Evolutionary conservation across 2,888 invertebrate genomes (phyloP).

Genomic region (Eupithecia subfuscata): DNA sequence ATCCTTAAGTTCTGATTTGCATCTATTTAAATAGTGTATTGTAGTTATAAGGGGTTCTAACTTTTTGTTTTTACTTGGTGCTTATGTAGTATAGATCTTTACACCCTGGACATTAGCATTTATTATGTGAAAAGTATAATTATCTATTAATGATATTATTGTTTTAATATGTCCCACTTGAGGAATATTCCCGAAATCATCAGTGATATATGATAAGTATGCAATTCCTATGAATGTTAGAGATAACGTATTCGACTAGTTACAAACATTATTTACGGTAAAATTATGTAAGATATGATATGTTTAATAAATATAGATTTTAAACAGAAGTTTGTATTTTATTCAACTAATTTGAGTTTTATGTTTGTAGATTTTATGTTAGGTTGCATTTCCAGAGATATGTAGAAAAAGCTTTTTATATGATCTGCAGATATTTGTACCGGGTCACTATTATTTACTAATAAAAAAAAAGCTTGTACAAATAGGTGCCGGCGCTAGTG

Average conservation of each 20-base stretch:
- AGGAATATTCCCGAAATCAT: constrained; percentile 12
- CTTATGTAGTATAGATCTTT: constrained; percentile 5
- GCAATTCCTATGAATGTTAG: constrained; percentile 15
- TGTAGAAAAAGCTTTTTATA: neutral
- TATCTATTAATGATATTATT: too few species aligned
- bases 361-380: neutral
- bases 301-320: constrained; percentile 32
- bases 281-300: constrained; percentile 30
- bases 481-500: too few species aligned
- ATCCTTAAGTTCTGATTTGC: neutral
- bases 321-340: constrained; percentile 8
- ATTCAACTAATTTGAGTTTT: neutral
- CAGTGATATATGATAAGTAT: constrained; percentile 20
- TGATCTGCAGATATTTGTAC: neutral
- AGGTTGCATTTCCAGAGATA: neutral
- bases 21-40: neutral
- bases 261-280: constrained; percentile 17
- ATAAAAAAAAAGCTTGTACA: too few species aligned
- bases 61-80: constrained; percentile 12
- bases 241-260: constrained; percentile 19
- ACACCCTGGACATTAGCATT: constrained; percentile 17
- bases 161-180: neutral
- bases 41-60: neutral
- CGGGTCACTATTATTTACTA: too few species aligned
- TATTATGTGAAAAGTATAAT: constrained; percentile 14